Base-by-base conservation (phyloP, 2,113 vertebrate species). In the Erythrocercus mccallii region DNA sequence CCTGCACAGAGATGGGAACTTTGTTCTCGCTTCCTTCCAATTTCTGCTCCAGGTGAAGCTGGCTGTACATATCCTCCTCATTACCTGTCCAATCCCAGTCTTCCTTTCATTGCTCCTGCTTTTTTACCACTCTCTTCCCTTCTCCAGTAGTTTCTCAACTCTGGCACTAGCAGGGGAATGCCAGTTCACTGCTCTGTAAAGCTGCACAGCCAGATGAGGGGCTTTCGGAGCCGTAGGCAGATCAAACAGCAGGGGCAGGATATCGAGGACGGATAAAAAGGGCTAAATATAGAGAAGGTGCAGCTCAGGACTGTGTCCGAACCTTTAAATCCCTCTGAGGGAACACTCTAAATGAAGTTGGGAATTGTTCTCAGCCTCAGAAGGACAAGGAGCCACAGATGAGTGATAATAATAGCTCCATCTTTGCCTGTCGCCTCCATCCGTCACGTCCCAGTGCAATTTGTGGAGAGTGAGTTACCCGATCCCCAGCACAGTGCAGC, bases 211-310 rank as follows among this genome's bases (percentile, higher is more conserved):
- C 17, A 88, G 73, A 45, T 42, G 81, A 92, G 91, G 85, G 69
- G 35, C 19, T 91, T 88, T 80, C 0, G 0, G 70, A 92, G 64
- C 80, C 0, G 1, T 4, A 73, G 80, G 68, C 54, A 81, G 85
- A 89, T 95, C 71, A 81, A 87, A 92, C 71, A 30, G 78, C 79
- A 86, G 68, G 72, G 44, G 37, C 70, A 71, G 5, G 8, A 66
- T 45, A 68, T 80, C 1, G 25, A 93, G 94, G 92, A 92, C 4
- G 60, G 92, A 93, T 95, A 88, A 89, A 91, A 95, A 81, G 88
- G 80, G 95, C 96, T 97, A 98, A 97, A 97, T 95, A 97, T 95
- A 96, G 88, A 94, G 80, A 94, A 91, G 92, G 94, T 94, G 85
- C 92, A 88, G 57, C 56, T 96, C 79, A 97, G 94, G 86, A 85